Evolutionary conservation across 2,888 invertebrate species (phyloP).

Genomic region (Lutraria lutraria): DNA sequence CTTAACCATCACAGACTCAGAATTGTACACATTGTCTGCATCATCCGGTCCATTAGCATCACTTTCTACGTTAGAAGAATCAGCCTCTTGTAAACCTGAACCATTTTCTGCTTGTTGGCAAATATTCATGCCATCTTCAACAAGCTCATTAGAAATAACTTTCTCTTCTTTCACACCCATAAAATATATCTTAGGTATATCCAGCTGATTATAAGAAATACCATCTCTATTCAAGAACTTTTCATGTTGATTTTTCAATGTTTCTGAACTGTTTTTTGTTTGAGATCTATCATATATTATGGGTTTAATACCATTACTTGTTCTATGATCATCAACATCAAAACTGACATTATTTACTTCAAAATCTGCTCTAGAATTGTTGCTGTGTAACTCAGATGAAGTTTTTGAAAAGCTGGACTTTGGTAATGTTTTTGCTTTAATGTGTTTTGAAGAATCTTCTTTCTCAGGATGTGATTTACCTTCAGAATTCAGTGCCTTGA

Average conservation of each 20-base stretch:
- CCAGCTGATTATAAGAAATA: not conserved
- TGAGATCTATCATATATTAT: not conserved
- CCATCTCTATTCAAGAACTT: not conserved
- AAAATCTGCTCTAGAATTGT: not conserved
- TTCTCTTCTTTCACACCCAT: not conserved
- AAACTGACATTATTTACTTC: not conserved
- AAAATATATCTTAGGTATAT: not conserved
- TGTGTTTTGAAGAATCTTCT: not conserved
- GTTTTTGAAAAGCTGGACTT: not conserved
- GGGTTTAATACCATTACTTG: not conserved
- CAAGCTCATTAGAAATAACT: not conserved
- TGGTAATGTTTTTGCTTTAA: not conserved
- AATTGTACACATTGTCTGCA: not conserved
- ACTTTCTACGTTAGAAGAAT: constrained; percentile 9
- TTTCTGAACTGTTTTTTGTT: not conserved
- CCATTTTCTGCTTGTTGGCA: not conserved
- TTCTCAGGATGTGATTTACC: not conserved
- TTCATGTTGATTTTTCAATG: not conserved
- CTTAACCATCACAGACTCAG: not conserved
- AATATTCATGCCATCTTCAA: not conserved
- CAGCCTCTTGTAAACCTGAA: not conserved
- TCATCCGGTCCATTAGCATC: not conserved
- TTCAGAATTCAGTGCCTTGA: not conserved
- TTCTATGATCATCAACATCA: not conserved
- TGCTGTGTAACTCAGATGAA: not conserved